phyloP scores from a whole-genome alignment of 2,888 invertebrate species.

The Heliconius sara region DNA sequence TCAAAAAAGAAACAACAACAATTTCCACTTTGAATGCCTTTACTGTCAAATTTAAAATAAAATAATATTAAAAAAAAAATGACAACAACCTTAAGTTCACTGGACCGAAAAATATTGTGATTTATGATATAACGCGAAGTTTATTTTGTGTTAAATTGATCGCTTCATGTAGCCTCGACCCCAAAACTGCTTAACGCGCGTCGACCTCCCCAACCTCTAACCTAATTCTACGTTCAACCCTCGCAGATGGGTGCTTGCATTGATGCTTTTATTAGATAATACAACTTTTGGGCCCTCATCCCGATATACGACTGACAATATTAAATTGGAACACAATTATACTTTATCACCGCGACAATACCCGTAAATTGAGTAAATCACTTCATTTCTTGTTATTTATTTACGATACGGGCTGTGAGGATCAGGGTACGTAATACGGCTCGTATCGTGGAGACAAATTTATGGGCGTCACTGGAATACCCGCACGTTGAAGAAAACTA shows the following conservation, averaged over 20 bases:
- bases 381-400: conserved; percentile 54
- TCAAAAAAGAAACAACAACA: neutral
- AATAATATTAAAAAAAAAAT: neutral
- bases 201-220: conserved; percentile 71
- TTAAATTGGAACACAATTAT: conserved; percentile 57
- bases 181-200: conserved; percentile 65
- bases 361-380: conserved; percentile 54
- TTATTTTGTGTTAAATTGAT: conserved; percentile 68
- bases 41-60: neutral
- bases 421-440: conserved; percentile 39
- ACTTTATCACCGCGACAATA: conserved; percentile 49
- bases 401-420: conserved; percentile 50
- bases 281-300: conserved; percentile 54
- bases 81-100: conserved; percentile 13
- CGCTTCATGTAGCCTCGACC: conserved; percentile 66
- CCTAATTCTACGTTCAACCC: conserved; percentile 69
- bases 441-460: conserved; percentile 34
- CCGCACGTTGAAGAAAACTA: conserved; percentile 5
- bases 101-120: conserved; percentile 51
- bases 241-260: conserved; percentile 65
- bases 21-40: too few relatives aligned
- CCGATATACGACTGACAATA: conserved; percentile 50
- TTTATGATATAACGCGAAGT: conserved; percentile 62
- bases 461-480: conserved; percentile 26
- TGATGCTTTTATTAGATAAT: conserved; percentile 68